Evolutionary conservation across 2,888 invertebrate species (phyloP), one percentile per base, ranked within the genome.

Genomic region (Tachina fera): DNA sequence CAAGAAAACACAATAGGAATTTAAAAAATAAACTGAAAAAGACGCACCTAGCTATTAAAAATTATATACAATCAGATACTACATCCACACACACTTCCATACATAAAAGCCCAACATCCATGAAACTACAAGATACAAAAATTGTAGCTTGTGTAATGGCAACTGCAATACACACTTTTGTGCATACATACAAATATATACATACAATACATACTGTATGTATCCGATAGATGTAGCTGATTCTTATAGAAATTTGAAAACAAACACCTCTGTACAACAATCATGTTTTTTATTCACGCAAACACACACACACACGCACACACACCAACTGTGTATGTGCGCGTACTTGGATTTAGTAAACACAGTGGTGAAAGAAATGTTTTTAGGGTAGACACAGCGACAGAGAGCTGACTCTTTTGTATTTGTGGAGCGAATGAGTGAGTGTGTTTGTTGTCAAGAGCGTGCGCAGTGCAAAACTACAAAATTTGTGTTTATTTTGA

Each of bases 81-180:
- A 71, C 22, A n/a, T 19, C 39, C 60, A 11, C 31, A 75, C 22
- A 19, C 22, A 65, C 51, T 4, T 4, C 3, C 31, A 39, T 31
- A 11, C 51, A 43, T 39, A 53, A 39, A 75, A 68, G 9, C 39
- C 61, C 65, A 61, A 63, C 60, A 61, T 13, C 14, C 47, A 67
- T 67, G 16, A 79, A 63, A 74, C 80, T 82, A 82, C 82, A 82
- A 84, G 84, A 74, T 75, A 84, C 84, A 84, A 81, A 84, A 77
- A 80, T 43, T 76, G 84, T 74, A 63, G 79, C 75, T 75, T 56
- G n/a, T 81, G 56, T 74, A 68, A 67, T 11, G 74, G 41, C 16
- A 58, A 68, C 74, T 74, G 82, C 72, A 74, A 63, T 19, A 13
- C 41, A 60, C 61, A 53, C 51, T 31, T 31, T 6, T 31, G 31